Evolutionary conservation across 1,140 invertebrate genomes (phyloP), one percentile per base, ranked within the genome.

Genomic region (Bombyx mandarina): DNA sequence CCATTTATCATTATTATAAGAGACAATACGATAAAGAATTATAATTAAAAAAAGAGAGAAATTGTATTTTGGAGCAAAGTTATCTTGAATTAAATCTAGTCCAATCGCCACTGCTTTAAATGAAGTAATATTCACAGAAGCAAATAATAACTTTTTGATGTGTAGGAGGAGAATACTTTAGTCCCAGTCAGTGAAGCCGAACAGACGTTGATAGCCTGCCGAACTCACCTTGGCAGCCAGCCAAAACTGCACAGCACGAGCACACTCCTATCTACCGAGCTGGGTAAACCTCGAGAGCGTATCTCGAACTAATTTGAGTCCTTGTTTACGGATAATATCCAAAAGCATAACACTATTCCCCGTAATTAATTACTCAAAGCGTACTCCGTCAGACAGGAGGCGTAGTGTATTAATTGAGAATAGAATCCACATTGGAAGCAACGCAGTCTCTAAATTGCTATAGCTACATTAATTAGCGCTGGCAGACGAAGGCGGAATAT

Each of bases 141-240:
- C 26, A 35, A 35, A 35, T 35, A 35, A 35, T 35, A 35, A 35
- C 8, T 82, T 80, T 83, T 81, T 66, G 73, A 65, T 51, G 67
- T 67, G 67, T 60, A 65, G 66, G 69, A 73, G 69, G 75, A 79
- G 71, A 78, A 77, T 79, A 61, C 62, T 52, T 64, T 55, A 68
- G 62, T 43, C 62, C 60, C 62, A 70, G 79, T 80, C 77, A 7
- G n/a, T 47, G 73, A 71, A 73, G 77, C 68, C 79, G 66, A 67
- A 63, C 69, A 74, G 71, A 77, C 70, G 66, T 63, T 69, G 71
- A 77, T 78, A 77, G 81, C 75, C 79, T 81, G 77, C 61, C 71
- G 70, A 76, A 75, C 59, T 73, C 68, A 61, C 56, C 55, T 57
- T 71, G 79, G 79, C 72, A 54, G 8, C 12, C 2, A 53, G 76